Evolutionary conservation across 2,113 vertebrate genomes (phyloP).

Genomic region (Pungitius pungitius): DNA sequence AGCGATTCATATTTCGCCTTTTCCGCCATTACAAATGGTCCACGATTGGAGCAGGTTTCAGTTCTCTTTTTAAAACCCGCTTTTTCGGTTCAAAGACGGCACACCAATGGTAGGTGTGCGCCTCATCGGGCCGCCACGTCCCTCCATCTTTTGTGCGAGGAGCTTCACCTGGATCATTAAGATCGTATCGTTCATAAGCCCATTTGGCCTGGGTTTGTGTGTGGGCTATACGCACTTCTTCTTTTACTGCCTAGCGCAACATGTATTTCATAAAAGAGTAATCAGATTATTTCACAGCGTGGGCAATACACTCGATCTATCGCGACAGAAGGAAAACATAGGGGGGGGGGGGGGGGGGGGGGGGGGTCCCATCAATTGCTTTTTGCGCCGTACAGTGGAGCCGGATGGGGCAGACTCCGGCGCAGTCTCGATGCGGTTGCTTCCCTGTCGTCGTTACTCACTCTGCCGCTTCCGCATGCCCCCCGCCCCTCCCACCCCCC

Average conservation of each 20-base stretch:
- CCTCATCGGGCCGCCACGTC: not conserved
- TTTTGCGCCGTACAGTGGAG: constrained; percentile 14
- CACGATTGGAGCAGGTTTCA: constrained; percentile 10
- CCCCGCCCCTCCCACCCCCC: not conserved
- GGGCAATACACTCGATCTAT: not conserved
- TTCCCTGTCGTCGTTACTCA: constrained; percentile 53
- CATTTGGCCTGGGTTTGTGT: not conserved
- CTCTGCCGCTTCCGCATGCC: constrained; percentile 9
- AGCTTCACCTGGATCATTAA: not conserved
- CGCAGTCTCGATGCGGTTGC: constrained; percentile 60
- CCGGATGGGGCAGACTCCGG: constrained; percentile 8
- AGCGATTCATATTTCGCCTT: not conserved
- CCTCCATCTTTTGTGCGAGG: not conserved
- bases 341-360: too few relatives aligned
- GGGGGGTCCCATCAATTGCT: too few relatives aligned
- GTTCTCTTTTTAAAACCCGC: not conserved
- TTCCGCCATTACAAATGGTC: not conserved
- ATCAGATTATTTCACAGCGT: not conserved
- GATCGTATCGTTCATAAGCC: not conserved
- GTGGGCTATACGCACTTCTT: not conserved
- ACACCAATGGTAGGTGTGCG: not conserved
- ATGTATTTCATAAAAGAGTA: not conserved
- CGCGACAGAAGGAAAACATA: not conserved
- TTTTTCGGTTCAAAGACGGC: constrained; percentile 27
- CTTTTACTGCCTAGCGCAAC: not conserved